Evolutionary conservation across 2,888 invertebrate genomes (phyloP).

Genomic region (Mythimna loreyi): DNA sequence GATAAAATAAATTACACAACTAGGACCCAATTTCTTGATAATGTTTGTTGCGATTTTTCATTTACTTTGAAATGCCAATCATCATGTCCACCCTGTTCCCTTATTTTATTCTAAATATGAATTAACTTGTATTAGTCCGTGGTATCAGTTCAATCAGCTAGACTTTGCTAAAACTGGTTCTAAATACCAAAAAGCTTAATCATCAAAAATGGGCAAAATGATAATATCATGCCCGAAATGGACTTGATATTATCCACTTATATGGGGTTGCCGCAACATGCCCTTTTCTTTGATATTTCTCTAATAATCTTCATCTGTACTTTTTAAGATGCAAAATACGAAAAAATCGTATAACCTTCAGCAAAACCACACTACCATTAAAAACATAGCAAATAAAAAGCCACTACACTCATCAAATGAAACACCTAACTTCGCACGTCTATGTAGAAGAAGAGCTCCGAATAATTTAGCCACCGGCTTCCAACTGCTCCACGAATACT

Average conservation of each 20-base stretch:
- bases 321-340: background rate
- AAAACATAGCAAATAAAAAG: constrained; percentile 57
- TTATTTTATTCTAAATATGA: no score
- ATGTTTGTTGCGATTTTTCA: no score
- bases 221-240: no score
- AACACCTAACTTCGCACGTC: constrained; percentile 68
- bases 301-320: background rate
- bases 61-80: no score
- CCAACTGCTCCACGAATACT: constrained; percentile 80
- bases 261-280: background rate
- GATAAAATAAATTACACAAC: background rate
- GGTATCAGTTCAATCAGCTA: no score
- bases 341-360: background rate
- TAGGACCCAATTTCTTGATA: no score
- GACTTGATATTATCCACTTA: no score
- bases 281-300: background rate
- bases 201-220: no score
- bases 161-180: no score
- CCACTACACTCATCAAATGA: constrained; percentile 61
- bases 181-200: no score
- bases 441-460: constrained; percentile 66
- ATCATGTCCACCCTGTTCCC: no score
- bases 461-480: constrained; percentile 78
- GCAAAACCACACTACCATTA: constrained; percentile 25
- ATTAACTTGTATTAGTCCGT: no score